phyloP scores from a whole-genome alignment of 2,888 invertebrate species.

The Trissonchulus sp. region DNA sequence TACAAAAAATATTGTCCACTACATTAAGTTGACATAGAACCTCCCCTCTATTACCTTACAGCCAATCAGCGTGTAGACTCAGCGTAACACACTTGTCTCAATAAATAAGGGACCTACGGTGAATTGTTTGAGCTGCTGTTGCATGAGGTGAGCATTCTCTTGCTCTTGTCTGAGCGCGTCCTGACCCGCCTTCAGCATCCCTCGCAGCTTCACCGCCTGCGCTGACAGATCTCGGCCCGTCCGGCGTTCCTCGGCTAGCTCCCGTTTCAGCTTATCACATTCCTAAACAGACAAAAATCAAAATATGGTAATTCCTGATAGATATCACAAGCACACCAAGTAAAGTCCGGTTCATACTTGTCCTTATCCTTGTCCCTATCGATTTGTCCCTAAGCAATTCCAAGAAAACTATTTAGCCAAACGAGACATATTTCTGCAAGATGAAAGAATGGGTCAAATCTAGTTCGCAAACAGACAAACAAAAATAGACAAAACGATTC shows the following conservation, averaged over 20 bases:
- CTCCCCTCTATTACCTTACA: too few species aligned
- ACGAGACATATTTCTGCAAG: neutral
- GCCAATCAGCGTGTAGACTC: too few species aligned
- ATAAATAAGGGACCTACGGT: too few species aligned
- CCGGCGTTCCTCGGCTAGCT: constrained; percentile 45
- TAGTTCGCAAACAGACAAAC: neutral
- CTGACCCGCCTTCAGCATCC: constrained; percentile 52
- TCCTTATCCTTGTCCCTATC: too few species aligned
- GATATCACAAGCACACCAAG: neutral
- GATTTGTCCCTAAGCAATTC: too few species aligned
- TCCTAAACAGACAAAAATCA: neutral
- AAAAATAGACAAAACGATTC: too few species aligned
- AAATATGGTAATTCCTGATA: neutral
- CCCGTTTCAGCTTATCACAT: constrained; percentile 30
- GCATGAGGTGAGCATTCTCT: constrained; percentile 46
- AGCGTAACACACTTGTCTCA: too few species aligned
- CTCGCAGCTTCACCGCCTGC: constrained; percentile 48
- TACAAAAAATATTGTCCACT: too few species aligned
- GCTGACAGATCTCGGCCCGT: constrained; percentile 49
- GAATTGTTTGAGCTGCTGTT: constrained; percentile 44
- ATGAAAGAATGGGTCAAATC: neutral
- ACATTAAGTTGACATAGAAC: too few species aligned
- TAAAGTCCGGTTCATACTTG: too few species aligned
- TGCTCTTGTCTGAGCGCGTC: constrained; percentile 52
- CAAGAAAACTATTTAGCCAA: too few species aligned